These are phyloP conservation scores for Saccostrea glomerata DNA, from an alignment of 1,140 invertebrate species.

Conservation along the genomic window DNA sequence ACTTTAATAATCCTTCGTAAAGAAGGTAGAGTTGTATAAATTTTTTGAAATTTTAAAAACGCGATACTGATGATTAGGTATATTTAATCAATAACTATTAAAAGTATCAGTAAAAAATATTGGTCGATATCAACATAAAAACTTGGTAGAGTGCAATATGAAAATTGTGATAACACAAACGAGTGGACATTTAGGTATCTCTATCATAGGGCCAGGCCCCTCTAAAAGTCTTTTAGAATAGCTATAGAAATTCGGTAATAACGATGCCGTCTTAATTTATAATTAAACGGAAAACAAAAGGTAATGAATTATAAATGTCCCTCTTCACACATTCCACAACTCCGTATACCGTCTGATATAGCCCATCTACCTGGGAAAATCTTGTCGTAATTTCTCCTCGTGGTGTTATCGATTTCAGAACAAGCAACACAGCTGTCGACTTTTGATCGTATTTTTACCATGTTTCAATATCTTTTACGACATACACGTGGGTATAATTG, in stretches of 20 bases:
- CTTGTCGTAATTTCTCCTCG: neutral
- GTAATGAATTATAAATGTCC: neutral
- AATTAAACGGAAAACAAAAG: neutral
- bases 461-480: slow-evolving; percentile 12
- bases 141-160: too few species aligned
- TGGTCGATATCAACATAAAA: too few species aligned
- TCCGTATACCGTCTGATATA: neutral
- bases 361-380: slow-evolving; percentile 1
- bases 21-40: too few species aligned
- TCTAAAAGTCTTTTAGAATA: neutral
- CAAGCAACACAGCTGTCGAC: slow-evolving; percentile 24
- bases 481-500: neutral
- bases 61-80: too few species aligned
- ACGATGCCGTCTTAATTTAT: neutral
- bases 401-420: slow-evolving; percentile 1
- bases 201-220: neutral
- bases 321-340: neutral
- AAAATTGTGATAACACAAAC: too few species aligned
- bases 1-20: too few species aligned
- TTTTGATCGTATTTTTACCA: neutral
- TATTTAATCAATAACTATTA: too few species aligned
- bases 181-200: neutral
- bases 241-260: neutral
- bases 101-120: too few species aligned
- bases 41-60: too few species aligned